These are phyloP conservation scores for Stramonita haemastoma DNA, from an alignment of 2,888 invertebrate species.

Conservation along the genomic window DNA sequence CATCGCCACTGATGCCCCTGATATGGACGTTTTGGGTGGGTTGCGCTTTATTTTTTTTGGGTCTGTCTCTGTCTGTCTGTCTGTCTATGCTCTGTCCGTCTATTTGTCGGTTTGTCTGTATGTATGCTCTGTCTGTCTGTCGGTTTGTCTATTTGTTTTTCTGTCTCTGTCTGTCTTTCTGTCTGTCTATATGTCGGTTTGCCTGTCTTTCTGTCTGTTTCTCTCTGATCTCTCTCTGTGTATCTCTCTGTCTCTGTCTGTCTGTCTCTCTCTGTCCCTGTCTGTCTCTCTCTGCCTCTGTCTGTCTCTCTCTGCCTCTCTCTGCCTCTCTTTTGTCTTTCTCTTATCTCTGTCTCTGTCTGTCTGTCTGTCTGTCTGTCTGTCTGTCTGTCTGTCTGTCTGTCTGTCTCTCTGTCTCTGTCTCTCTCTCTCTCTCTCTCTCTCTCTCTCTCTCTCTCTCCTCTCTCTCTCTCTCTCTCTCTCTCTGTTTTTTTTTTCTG, in stretches of 20 bases:
- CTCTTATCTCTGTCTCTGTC: conserved; percentile 69
- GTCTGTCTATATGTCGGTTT: conserved; percentile 17
- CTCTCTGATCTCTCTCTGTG: conserved; percentile 84
- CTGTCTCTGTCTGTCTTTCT: neutral
- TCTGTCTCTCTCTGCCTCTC: conserved; percentile 80
- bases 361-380: conserved; percentile 13
- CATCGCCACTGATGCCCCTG: neutral
- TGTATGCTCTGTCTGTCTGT: conserved; percentile 4
- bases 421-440: conserved; percentile 10
- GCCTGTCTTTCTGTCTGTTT: conserved; percentile 9
- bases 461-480: neutral
- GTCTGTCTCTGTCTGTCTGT: conserved; percentile 79
- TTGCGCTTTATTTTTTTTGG: conserved; percentile 84
- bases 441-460: conserved; percentile 1
- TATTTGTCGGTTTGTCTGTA: conserved; percentile 78
- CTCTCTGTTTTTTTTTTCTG: neutral
- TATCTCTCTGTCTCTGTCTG: conserved; percentile 82
- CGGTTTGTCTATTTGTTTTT: neutral
- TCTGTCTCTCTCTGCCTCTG: conserved; percentile 87
- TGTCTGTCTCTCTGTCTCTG: neutral
- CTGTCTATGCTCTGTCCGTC: conserved; percentile 89
- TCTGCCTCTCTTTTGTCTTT: conserved; percentile 81
- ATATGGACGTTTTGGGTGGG: neutral
- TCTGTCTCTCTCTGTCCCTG: conserved; percentile 80
- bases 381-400: neutral